Conservation (phyloP, 1,140 invertebrate species). For the Drosophila oshimai region DNA sequence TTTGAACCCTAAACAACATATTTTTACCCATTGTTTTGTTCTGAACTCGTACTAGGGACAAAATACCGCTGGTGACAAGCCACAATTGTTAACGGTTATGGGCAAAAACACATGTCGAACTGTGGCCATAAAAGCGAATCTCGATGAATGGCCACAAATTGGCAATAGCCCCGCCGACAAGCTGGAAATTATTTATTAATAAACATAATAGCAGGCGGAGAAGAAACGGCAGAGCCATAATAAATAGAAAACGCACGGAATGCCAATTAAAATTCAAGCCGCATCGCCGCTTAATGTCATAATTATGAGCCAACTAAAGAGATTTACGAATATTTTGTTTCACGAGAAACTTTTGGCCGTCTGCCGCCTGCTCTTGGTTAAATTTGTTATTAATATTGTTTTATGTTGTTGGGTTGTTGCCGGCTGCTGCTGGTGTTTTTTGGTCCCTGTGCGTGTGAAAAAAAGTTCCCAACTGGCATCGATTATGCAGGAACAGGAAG, state of each 20-base stretch:
- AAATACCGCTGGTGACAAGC: constrained; percentile 18
- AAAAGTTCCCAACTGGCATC: constrained; percentile 45
- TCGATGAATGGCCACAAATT: constrained; percentile 60
- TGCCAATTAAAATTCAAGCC: constrained; percentile 77
- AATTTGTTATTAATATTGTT: constrained; percentile 23
- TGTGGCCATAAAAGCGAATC: constrained; percentile 49
- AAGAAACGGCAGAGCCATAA: constrained; percentile 20
- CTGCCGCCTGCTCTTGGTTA: constrained; percentile 30
- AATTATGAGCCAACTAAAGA: constrained; percentile 81
- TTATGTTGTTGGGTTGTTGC: neutral
- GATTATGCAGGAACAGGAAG: constrained; percentile 60
- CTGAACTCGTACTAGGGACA: too few species aligned
- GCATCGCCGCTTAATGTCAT: constrained; percentile 78
- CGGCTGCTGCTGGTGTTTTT: neutral
- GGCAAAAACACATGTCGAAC: constrained; percentile 49
- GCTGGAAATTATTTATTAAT: constrained; percentile 73
- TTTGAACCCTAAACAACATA: constrained; percentile 20
- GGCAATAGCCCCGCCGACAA: constrained; percentile 12
- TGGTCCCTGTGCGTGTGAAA: constrained; percentile 41
- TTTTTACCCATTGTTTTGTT: neutral
- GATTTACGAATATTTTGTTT: constrained; percentile 80
- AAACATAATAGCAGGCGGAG: constrained; percentile 53
- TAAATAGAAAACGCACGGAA: constrained; percentile 43
- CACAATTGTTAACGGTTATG: constrained; percentile 46
- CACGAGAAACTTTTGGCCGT: constrained; percentile 56